Percentiles rank a stretch among this genome's conserved stretches.
Conservation (phyloP, 2,113 vertebrate genomes). For the Otus sunia region DNA sequence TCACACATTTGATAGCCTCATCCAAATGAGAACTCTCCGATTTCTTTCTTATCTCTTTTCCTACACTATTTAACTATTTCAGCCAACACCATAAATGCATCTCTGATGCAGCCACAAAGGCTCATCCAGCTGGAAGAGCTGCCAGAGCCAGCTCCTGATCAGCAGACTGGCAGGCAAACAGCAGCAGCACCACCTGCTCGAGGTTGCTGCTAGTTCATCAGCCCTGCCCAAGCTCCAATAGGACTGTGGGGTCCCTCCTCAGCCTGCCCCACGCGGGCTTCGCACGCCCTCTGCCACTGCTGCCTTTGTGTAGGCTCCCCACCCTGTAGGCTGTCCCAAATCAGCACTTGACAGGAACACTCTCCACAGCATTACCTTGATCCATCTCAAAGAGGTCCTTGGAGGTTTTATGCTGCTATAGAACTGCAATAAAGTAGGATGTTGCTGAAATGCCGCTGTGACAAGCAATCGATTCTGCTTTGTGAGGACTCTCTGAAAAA, state of each 20-base stretch:
- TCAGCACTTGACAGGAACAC: not conserved
- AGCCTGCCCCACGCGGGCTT: not conserved
- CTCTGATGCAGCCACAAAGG: not conserved
- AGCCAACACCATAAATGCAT: not conserved
- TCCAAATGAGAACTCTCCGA: fast-evolving
- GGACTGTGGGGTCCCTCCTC: fast-evolving
- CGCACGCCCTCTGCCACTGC: fast-evolving
- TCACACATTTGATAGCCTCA: not conserved
- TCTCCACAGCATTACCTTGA: not conserved
- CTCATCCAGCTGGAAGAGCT: not conserved
- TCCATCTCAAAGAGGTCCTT: not conserved
- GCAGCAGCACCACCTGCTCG: fast-evolving
- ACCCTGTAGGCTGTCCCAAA: not conserved
- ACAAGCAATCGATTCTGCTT: not conserved
- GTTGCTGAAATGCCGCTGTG: fast-evolving
- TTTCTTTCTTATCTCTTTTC: not conserved
- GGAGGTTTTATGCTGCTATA: not conserved
- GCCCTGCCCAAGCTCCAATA: not conserved
- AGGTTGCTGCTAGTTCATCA: not conserved
- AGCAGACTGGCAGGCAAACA: fast-evolving
- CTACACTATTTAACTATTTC: not conserved
- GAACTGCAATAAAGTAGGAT: not conserved
- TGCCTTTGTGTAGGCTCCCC: not conserved
- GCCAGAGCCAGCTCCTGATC: not conserved
- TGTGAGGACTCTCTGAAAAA: not conserved